Conservation (phyloP, 2,797 vertebrate species). For the Lutra lutra region DNA sequence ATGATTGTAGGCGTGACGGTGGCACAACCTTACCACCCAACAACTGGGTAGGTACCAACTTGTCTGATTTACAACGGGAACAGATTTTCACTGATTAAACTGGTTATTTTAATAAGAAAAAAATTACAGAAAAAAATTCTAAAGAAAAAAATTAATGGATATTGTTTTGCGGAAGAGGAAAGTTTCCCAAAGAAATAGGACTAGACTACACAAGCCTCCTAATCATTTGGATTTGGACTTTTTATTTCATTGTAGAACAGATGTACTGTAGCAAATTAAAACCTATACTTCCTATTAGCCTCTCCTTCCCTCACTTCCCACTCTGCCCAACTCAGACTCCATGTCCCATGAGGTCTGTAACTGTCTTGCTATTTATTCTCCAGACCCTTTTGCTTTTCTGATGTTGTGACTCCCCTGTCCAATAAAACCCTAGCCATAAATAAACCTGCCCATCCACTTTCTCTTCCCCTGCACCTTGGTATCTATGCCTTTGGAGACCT, state of each 20-base stretch:
- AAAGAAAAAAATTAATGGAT: neutral
- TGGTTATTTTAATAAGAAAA: neutral
- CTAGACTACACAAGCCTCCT: neutral
- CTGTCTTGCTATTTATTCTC: neutral
- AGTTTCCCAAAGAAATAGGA: constrained; percentile 11
- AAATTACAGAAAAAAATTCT: neutral
- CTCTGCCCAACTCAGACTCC: neutral
- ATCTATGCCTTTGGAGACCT: neutral
- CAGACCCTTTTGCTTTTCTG: neutral
- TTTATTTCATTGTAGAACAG: neutral
- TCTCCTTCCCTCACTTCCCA: neutral
- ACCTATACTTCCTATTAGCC: neutral
- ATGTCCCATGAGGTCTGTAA: neutral
- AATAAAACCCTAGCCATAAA: neutral
- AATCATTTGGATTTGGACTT: neutral
- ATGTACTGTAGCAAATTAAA: neutral
- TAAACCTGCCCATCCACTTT: neutral
- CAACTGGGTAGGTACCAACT: constrained; percentile 92
- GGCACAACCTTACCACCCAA: constrained; percentile 89
- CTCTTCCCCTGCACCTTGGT: neutral
- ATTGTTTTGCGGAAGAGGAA: neutral
- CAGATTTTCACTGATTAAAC: neutral
- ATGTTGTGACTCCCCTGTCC: neutral
- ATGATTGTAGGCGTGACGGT: constrained; percentile 86
- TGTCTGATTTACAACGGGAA: neutral